Evolutionary conservation across 2,888 invertebrate genomes (phyloP).

Genomic region (Andrena minutula): DNA sequence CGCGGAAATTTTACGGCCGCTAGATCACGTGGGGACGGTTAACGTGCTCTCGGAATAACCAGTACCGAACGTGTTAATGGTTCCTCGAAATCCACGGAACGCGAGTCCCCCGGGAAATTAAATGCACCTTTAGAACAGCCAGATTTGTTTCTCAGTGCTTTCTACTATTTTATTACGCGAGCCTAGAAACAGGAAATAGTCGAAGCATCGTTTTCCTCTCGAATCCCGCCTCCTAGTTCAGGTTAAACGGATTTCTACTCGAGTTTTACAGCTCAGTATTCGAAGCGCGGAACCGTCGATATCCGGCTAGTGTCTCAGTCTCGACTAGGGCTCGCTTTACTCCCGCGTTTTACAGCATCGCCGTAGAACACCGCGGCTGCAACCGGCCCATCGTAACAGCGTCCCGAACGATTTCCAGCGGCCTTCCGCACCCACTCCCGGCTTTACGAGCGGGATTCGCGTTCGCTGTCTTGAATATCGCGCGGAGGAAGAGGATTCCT

Average conservation of each 20-base stretch:
- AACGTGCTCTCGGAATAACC: neutral
- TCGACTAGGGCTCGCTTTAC: slow-evolving; percentile 43
- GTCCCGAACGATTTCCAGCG: neutral
- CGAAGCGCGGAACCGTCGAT: neutral
- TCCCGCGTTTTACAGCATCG: slow-evolving; percentile 54
- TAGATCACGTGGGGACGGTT: neutral
- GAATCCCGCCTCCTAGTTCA: neutral
- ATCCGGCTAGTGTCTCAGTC: neutral
- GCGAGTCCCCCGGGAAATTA: neutral
- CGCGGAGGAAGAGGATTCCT: too few species aligned
- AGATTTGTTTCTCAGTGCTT: too few species aligned
- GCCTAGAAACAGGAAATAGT: too few species aligned
- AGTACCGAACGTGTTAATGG: neutral
- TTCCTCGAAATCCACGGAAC: neutral
- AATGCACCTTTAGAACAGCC: too few species aligned
- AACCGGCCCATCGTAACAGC: neutral
- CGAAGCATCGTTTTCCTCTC: neutral
- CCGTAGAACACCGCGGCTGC: slow-evolving; percentile 21
- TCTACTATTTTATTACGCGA: too few species aligned
- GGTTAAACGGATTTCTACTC: neutral
- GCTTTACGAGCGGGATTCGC: neutral
- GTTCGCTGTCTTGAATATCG: neutral
- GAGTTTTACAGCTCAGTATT: neutral
- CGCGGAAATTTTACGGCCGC: slow-evolving; percentile 7
- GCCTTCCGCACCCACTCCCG: neutral